Evolutionary conservation across 2,888 invertebrate species (phyloP).

Genomic region (Sepiola atlantica): DNA sequence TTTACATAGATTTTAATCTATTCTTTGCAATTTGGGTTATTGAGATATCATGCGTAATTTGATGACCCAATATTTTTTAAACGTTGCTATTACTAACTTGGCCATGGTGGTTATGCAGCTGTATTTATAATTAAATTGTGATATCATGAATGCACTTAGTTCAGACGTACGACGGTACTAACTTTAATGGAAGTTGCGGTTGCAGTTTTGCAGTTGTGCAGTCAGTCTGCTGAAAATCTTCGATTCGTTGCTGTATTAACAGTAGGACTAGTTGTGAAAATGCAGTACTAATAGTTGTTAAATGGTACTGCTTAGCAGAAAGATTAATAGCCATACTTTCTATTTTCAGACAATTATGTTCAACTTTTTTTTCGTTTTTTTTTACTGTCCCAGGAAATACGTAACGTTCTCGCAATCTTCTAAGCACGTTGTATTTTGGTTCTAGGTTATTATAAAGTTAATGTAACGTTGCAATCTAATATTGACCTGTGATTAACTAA

Average conservation of each 20-base stretch:
- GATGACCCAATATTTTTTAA: neutral
- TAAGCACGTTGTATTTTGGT: no score
- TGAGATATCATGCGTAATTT: neutral
- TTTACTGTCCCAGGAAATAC: no score
- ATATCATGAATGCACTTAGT: neutral
- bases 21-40: no score
- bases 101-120: neutral
- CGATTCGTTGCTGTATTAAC: neutral
- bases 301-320: neutral
- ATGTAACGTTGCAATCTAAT: no score
- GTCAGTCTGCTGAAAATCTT: neutral
- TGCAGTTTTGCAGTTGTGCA: neutral
- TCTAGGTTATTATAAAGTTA: no score
- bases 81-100: neutral
- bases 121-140: neutral
- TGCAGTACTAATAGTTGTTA: neutral
- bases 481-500: no score
- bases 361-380: no score
- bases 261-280: neutral
- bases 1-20: no score
- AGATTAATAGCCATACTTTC: no score
- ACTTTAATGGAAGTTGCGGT: neutral
- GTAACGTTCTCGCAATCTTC: no score
- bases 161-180: neutral
- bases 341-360: no score